Evolutionary conservation across 2,888 invertebrate species (phyloP), one percentile per base, ranked within the genome.

Genomic region (Cheilosia grossa): DNA sequence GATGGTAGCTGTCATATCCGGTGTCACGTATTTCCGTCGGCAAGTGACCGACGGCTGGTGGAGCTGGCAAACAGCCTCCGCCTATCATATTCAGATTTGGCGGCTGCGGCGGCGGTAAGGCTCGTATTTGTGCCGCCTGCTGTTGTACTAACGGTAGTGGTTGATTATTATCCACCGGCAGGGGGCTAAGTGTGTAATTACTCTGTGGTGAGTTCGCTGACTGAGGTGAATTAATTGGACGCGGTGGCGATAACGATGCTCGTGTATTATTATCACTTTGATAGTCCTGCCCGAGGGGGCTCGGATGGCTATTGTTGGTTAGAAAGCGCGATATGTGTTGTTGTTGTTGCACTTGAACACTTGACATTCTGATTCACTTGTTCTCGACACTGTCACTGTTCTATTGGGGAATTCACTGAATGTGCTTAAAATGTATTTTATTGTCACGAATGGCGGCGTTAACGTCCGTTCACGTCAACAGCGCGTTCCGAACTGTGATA

Each of bases 271-370:
- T 87, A 87, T 91, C 91, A 88, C 90, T 90, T 72, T 91, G 91
- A 78, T 89, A 89, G 82, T 90, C 89, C 86, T 88, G 74, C 87
- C 88, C 37, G 13, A 89, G 88, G 87, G 73, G 87, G 83, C 59
- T 89, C 80, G 88, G n/a, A 58, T 74, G 87, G 87, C 24, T 87
- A 88, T 70, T 87, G 88, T 79, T 91, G 90, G 87, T 89, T 90
- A 92, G 88, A 87, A 91, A 90, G 61, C 91, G 91, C 69, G 90
- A 90, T 75, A 91, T 88, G 81, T 91, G 90, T 27, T 89, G 89
- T 80, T 90, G 89, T 83, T 90, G 89, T 83, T 89, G 89, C 88
- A 92, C 91, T 89, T 91, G 92, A 81, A 89, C 92, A 90, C 91
- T 91, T 83, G 92, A 91, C 91, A 91, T 91, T 87, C 88, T 91